Percentiles rank a stretch among this genome's conserved stretches.
These are phyloP conservation scores for Oophaga pumilio DNA, from an alignment of 2,113 vertebrate species.

Conservation along the genomic window DNA sequence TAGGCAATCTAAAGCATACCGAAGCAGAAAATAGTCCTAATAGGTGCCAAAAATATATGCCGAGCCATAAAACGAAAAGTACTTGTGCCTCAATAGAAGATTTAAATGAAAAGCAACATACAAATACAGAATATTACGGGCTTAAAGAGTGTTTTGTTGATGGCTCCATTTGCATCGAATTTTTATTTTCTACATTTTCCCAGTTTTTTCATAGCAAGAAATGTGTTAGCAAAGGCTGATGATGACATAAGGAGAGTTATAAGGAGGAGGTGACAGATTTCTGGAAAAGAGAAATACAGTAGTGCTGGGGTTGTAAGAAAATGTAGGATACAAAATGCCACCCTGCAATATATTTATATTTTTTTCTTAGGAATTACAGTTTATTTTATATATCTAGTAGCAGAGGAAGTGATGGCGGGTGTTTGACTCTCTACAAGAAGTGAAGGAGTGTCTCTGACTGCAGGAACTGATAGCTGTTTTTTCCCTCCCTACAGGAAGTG, in stretches of 20 bases:
- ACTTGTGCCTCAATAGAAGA: not conserved
- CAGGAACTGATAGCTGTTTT: too few relatives aligned
- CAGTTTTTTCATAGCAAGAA: not conserved
- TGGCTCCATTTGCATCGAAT: not conserved
- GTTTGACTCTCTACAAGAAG: too few relatives aligned
- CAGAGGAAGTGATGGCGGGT: too few relatives aligned
- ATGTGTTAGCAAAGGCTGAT: not conserved
- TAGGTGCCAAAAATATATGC: not conserved
- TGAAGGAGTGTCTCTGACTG: too few relatives aligned
- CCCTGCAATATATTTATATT: too few relatives aligned
- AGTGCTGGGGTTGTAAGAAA: not conserved
- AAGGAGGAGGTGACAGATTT: not conserved
- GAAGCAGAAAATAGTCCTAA: not conserved
- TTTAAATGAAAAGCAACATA: not conserved
- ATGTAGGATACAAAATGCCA: not conserved
- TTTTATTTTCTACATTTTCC: not conserved
- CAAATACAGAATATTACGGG: not conserved
- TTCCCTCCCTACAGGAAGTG: too few relatives aligned
- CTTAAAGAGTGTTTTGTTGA: not conserved
- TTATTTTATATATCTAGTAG: not conserved
- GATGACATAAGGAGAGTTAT: not conserved
- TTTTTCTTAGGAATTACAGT: not conserved
- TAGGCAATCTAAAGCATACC: not conserved
- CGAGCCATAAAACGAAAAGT: not conserved
- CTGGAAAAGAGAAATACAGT: not conserved